phyloP scores from a whole-genome alignment of 1,140 invertebrate species.

The Ectropis grisescens region DNA sequence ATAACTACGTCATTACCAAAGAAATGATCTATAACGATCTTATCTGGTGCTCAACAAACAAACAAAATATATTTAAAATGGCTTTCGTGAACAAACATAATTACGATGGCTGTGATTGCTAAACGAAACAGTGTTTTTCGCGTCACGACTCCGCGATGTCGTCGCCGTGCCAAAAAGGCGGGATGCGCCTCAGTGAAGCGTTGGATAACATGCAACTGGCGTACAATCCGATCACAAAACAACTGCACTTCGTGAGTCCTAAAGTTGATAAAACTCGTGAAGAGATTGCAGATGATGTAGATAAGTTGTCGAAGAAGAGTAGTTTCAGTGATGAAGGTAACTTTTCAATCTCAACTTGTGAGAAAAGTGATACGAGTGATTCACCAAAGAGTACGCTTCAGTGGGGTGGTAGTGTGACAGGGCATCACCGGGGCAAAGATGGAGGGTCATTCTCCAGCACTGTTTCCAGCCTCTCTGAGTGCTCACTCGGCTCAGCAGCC shows the following conservation, averaged over 20 bases:
- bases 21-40: too few relatives aligned
- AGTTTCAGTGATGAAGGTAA: slow-evolving; percentile 69
- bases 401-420: slow-evolving; percentile 60
- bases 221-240: slow-evolving; percentile 68
- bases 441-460: slow-evolving; percentile 67
- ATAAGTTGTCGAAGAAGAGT: slow-evolving; percentile 58
- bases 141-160: slow-evolving; percentile 28
- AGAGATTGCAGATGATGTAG: slow-evolving; percentile 40
- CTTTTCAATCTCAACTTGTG: slow-evolving; percentile 62
- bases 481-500: slow-evolving; percentile 52
- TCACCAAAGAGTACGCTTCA: slow-evolving; percentile 62
- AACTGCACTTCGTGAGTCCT: slow-evolving; percentile 65
- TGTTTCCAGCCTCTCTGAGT: slow-evolving; percentile 64
- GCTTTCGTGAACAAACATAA: slow-evolving; percentile 10
- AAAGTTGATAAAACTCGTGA: slow-evolving; percentile 42
- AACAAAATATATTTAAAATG: too few relatives aligned
- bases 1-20: too few relatives aligned
- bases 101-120: slow-evolving; percentile 25
- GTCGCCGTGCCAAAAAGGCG: slow-evolving; percentile 57
- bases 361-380: slow-evolving; percentile 65
- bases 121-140: slow-evolving; percentile 16
- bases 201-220: slow-evolving; percentile 67
- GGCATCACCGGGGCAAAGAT: slow-evolving; percentile 60
- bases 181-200: slow-evolving; percentile 64
- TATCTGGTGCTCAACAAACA: too few relatives aligned